A percentile compares a stretch with the other conserved stretches of the same genome.
Evolutionary conservation across 2,113 vertebrate species (phyloP).

Genomic region (Campylomormyrus numenius): DNA sequence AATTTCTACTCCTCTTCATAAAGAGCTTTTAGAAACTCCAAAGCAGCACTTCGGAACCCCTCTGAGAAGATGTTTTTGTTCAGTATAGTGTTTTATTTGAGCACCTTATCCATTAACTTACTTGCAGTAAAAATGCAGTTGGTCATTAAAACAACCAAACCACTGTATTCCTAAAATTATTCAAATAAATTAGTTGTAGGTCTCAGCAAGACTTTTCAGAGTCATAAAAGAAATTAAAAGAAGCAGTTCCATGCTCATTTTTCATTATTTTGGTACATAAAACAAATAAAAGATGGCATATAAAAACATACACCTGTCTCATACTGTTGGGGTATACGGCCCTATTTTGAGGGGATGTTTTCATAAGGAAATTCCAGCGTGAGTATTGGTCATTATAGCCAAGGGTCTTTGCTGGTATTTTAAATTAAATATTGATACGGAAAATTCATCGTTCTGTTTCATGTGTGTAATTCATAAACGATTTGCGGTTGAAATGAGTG

Average conservation of each 20-base stretch:
- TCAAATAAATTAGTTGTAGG: neutral
- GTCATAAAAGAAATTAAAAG: neutral
- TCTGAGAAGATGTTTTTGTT: conserved; percentile 3
- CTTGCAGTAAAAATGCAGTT: neutral
- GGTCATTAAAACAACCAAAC: neutral
- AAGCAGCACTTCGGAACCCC: neutral
- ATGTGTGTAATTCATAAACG: neutral
- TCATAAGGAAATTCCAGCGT: neutral
- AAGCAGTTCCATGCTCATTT: neutral
- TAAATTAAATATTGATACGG: neutral
- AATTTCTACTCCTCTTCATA: neutral
- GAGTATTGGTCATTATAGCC: neutral
- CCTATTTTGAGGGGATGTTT: neutral
- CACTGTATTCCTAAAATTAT: neutral
- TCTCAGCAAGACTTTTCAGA: neutral
- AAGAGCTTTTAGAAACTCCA: neutral
- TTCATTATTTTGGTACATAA: neutral
- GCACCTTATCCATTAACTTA: neutral
- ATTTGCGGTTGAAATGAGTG: neutral
- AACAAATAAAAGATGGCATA: neutral
- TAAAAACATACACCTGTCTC: neutral
- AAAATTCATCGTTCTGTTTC: neutral
- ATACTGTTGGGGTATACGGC: neutral
- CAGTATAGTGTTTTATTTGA: neutral
- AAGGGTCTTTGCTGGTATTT: neutral